A percentile compares a stretch with the other conserved stretches of the same genome.
Conservation (phyloP, 92 coral and sea anemone genomes). For the Zoanthus solanderi region DNA sequence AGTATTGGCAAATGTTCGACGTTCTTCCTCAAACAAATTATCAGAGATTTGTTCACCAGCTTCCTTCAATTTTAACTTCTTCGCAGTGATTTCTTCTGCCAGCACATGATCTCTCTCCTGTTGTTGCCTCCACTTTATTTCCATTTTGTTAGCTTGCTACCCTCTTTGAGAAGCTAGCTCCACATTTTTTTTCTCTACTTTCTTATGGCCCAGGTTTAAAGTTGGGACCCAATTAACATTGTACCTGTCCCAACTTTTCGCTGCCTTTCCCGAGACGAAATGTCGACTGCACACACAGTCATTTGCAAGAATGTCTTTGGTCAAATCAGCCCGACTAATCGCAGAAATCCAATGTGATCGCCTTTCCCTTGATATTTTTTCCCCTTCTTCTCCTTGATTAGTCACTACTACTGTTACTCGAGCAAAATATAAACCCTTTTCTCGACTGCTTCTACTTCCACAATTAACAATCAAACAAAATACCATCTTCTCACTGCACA, state of each 20-base stretch:
- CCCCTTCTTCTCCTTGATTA: constrained; percentile 39
- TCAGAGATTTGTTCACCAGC: too few relatives aligned
- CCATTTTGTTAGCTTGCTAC: background rate
- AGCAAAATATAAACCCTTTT: constrained; percentile 11
- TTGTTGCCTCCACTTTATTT: constrained; percentile 11
- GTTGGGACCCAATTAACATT: constrained; percentile 55
- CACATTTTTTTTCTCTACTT: background rate
- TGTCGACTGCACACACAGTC: background rate
- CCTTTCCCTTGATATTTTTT: background rate
- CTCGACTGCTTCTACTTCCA: constrained; percentile 33
- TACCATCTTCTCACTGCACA: constrained; percentile 35
- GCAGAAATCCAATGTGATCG: constrained; percentile 27
- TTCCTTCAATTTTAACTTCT: constrained; percentile 1
- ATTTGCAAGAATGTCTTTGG: constrained; percentile 9
- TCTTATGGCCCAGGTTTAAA: constrained; percentile 36
- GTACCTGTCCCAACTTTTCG: constrained; percentile 37
- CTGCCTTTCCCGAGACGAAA: background rate
- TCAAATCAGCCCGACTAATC: constrained; percentile 31
- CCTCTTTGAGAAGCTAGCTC: constrained; percentile 17
- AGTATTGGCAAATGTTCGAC: background rate
- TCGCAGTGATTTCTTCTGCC: constrained; percentile 3
- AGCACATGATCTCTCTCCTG: constrained; percentile 22
- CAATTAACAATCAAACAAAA: constrained; percentile 44
- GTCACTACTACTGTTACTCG: background rate
- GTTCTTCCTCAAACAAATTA: background rate